Evolutionary conservation across 2,113 vertebrate genomes (phyloP).

Genomic region (Bombycilla garrulus): DNA sequence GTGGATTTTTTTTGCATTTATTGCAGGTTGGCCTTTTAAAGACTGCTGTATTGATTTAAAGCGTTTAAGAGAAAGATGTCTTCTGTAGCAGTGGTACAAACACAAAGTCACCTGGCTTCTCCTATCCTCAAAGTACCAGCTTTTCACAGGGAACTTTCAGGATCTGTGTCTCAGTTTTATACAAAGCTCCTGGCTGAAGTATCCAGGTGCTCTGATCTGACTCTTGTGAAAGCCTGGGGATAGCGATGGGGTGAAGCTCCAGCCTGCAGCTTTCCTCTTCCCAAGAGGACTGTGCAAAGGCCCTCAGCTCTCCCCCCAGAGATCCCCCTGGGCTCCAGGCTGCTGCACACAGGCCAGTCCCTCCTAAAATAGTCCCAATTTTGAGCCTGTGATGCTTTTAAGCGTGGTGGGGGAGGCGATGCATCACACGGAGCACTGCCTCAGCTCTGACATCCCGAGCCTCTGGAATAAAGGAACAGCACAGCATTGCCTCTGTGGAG

Average conservation of each 20-base stretch:
- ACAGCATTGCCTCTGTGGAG: neutral
- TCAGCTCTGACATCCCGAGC: neutral
- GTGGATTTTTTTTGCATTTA: neutral
- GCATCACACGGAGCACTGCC: slow-evolving; percentile 2
- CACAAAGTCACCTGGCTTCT: neutral
- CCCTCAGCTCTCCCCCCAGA: neutral
- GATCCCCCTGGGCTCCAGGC: neutral
- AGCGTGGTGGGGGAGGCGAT: neutral
- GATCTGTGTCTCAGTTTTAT: neutral
- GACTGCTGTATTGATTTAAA: neutral
- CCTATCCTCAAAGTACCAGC: neutral
- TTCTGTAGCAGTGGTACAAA: neutral
- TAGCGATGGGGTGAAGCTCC: neutral
- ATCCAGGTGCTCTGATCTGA: neutral
- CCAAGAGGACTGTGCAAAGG: neutral
- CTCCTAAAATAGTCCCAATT: neutral
- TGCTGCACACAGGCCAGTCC: neutral
- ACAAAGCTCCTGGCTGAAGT: neutral
- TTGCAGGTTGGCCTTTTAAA: neutral
- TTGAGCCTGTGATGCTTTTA: neutral
- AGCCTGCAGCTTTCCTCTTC: neutral
- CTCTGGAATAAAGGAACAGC: neutral
- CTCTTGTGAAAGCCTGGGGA: neutral
- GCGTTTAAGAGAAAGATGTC: neutral
- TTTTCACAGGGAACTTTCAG: neutral